Conservation (phyloP, 2,113 vertebrate species). For the Ranitomeya variabilis region DNA sequence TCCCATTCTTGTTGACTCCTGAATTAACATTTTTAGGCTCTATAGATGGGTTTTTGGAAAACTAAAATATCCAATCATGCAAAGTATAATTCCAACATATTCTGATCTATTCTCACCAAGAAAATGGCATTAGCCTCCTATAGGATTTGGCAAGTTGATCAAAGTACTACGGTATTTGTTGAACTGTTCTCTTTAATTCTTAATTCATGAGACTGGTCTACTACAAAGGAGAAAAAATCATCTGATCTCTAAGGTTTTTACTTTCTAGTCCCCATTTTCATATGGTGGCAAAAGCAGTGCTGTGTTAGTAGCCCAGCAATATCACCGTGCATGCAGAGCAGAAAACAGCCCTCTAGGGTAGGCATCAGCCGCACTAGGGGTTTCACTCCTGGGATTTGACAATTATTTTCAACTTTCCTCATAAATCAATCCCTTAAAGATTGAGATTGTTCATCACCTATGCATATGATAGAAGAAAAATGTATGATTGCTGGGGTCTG, state of each 20-base stretch:
- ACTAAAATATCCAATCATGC: neutral
- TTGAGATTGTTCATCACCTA: too few species aligned
- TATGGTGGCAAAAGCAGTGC: neutral
- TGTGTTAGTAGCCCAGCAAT: too few species aligned
- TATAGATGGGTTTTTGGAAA: neutral
- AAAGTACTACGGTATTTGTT: neutral
- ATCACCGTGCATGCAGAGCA: too few species aligned
- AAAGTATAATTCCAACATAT: neutral
- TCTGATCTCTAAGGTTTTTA: neutral
- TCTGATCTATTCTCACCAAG: neutral
- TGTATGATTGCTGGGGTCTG: too few species aligned
- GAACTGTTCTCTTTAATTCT: neutral
- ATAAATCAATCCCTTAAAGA: too few species aligned
- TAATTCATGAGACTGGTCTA: neutral
- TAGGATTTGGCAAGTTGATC: neutral
- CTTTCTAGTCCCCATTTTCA: neutral
- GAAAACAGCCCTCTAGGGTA: too few species aligned
- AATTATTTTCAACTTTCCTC: too few species aligned
- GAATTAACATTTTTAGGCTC: too few species aligned
- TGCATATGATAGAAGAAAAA: too few species aligned
- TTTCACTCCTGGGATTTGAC: too few species aligned
- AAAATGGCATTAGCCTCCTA: neutral
- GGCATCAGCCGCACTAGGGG: too few species aligned
- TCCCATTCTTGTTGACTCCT: neutral
- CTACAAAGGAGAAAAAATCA: neutral